Conservation (phyloP, 2,888 invertebrate genomes). For the Cordylochernes scorpioides region DNA sequence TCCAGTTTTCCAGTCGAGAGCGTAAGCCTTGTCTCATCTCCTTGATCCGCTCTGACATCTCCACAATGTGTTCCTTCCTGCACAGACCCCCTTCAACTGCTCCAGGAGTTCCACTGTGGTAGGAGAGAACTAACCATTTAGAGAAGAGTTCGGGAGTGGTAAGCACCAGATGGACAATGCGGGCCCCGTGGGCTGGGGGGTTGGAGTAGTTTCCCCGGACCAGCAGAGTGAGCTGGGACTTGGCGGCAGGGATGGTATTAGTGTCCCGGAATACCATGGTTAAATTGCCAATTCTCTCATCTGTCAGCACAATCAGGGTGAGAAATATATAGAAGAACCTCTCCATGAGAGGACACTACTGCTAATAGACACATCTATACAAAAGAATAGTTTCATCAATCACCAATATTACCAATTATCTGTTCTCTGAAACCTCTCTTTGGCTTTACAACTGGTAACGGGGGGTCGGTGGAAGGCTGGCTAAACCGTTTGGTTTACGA, state of each 20-base stretch:
- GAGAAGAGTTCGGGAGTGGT: neutral
- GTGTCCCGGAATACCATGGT: neutral
- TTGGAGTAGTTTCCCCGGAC: neutral
- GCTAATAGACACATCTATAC: too few relatives aligned
- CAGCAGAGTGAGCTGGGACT: neutral
- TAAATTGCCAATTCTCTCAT: neutral
- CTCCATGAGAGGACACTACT: too few relatives aligned
- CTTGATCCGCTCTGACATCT: neutral
- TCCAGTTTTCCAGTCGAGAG: neutral
- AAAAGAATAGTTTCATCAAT: too few relatives aligned
- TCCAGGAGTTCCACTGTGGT: neutral
- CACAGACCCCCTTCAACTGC: neutral
- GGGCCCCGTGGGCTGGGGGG: neutral
- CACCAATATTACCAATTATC: too few relatives aligned
- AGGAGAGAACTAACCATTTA: neutral
- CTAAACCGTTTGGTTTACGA: too few relatives aligned
- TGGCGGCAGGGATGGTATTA: neutral
- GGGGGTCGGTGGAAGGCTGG: too few relatives aligned
- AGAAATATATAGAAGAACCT: too few relatives aligned
- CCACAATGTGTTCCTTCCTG: neutral
- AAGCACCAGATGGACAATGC: neutral
- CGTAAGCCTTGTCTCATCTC: neutral
- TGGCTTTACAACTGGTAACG: too few relatives aligned
- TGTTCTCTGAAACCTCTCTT: too few relatives aligned
- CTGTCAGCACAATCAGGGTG: too few relatives aligned